Base-by-base conservation (phyloP, 2,888 invertebrate species). In the Leucozona laternaria region DNA sequence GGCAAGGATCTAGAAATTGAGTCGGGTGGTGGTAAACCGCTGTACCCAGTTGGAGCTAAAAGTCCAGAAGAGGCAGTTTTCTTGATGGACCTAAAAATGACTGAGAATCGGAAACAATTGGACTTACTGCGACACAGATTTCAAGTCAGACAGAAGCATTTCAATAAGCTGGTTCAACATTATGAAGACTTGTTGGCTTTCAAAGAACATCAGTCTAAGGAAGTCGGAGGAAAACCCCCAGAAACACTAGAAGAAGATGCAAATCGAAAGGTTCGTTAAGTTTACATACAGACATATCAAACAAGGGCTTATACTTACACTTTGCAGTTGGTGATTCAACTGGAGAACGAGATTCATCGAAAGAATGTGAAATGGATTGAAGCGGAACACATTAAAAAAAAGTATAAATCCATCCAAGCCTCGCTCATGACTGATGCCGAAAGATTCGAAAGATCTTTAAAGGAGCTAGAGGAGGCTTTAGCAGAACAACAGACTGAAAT, bases 301-400 rank as follows among this genome's bases (percentile, higher is more conserved):
- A 3, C 57, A 43, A 31, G 3, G 8, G 25, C 17, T 15, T 4
- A 2, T 28, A 20, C 31, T 45, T 17, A 2, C n/a, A n/a, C n/a
- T 6, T 91, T 92, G 43, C 90, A 95, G 95, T 93, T 94, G 28
- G 94, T 95, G 0, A 94, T 95, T 6, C 95, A 95, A 88, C 92
- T 97, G 88, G 97, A 97, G 92, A 97, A 97, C 90, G 96, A 96
- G 91, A 95, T 97, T 80, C 96, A 97, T 90, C 95, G 96, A 82
- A 95, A 96, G 0, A 94, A 96, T 73, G 95, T 97, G 40, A 96
- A 97, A 93, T 95, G 96, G 94, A 95, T 96, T 90, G 97, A 97
- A 92, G 96, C 97, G 0, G 95, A 96, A 89, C 95, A 97, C 88
- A 95, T 97, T 8, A 95, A 95, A 88, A 96, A 95, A 90, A 96